phyloP scores from a whole-genome alignment of 2,888 invertebrate species.

The Blastobasis adustella region DNA sequence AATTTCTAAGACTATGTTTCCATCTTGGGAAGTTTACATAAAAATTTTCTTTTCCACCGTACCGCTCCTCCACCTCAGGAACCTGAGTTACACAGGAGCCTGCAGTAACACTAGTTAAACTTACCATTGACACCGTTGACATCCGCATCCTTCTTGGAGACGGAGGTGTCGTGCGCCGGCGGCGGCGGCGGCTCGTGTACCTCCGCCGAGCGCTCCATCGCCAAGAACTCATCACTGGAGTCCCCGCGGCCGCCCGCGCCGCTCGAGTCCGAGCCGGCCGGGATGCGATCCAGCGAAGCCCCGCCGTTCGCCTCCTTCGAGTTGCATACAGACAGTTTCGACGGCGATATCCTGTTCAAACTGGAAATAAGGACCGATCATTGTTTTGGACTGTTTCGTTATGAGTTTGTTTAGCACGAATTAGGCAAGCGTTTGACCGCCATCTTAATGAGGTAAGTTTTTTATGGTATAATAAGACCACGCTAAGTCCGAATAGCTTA shows the following conservation, averaged over 20 bases:
- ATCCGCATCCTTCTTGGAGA: conserved; percentile 40
- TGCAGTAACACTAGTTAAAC: no score
- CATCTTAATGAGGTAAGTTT: no score
- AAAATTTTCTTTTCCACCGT: no score
- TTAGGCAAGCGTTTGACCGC: no score
- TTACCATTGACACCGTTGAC: conserved; percentile 37
- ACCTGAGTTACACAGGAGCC: no score
- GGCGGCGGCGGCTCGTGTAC: conserved; percentile 37
- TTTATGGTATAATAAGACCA: no score
- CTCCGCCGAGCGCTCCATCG: conserved; percentile 66
- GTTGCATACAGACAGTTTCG: conserved; percentile 59
- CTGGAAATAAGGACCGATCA: conserved; percentile 25
- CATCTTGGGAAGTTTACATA: no score
- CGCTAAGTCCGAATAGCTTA: no score
- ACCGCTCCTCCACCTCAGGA: no score
- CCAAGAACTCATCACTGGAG: conserved; percentile 65
- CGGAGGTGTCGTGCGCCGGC: conserved; percentile 23
- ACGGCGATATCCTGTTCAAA: conserved; percentile 64
- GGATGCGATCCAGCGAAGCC: conserved; percentile 42
- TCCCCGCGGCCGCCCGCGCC: conserved; percentile 51
- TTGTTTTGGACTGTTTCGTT: no score
- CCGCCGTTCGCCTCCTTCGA: conserved; percentile 50
- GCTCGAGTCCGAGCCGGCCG: conserved; percentile 50
- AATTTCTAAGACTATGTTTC: no score
- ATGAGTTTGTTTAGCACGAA: no score